Conservation (phyloP, 2,113 vertebrate genomes). For the Ranitomeya imitator region DNA sequence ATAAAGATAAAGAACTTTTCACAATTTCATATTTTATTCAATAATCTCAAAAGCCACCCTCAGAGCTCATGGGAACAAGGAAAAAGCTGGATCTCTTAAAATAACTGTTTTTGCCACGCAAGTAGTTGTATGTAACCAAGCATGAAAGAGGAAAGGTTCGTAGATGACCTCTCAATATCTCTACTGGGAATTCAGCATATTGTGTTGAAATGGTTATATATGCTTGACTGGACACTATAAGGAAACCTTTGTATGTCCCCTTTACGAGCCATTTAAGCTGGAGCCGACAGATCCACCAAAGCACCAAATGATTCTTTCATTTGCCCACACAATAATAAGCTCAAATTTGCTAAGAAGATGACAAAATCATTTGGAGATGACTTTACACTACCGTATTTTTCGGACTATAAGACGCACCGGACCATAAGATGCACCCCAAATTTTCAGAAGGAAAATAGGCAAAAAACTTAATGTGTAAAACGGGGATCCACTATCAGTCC, state of each 20-base stretch:
- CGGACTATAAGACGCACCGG: too few species aligned
- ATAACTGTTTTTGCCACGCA: slow-evolving; percentile 28
- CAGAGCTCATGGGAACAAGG: slow-evolving; percentile 9
- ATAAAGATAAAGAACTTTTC: neutral
- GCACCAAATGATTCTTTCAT: too few species aligned
- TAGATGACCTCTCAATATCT: slow-evolving; percentile 32
- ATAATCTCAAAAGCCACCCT: slow-evolving; percentile 25
- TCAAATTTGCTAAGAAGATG: neutral
- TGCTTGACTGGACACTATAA: neutral
- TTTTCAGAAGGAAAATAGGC: too few species aligned
- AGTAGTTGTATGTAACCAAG: slow-evolving; percentile 7
- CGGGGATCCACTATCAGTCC: too few species aligned
- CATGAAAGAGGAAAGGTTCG: slow-evolving; percentile 12
- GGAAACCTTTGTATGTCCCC: neutral
- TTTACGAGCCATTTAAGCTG: neutral
- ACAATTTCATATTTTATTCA: neutral
- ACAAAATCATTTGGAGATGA: neutral
- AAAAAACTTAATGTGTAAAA: too few species aligned
- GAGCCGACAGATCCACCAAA: neutral
- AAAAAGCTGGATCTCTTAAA: slow-evolving; percentile 24
- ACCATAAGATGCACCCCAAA: too few species aligned
- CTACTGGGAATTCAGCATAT: neutral
- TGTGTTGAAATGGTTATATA: neutral
- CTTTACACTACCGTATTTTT: neutral
- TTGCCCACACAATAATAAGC: neutral